These are phyloP conservation scores for Pterostichus madidus DNA, from an alignment of 2,888 invertebrate genomes.

Conservation along the genomic window DNA sequence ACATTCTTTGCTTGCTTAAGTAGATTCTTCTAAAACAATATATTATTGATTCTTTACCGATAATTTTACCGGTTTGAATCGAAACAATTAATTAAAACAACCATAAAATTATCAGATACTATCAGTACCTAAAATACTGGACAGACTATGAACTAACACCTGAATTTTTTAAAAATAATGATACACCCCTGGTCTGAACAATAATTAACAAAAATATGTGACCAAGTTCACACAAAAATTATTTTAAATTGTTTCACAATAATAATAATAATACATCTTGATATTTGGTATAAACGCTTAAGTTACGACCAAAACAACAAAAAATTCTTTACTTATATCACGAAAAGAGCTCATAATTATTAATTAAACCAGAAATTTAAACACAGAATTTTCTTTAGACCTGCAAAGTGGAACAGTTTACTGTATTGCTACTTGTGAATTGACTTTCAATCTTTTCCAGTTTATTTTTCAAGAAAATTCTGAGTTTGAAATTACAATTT, in stretches of 20 bases:
- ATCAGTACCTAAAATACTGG: constrained; percentile 43
- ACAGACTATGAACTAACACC: constrained; percentile 16
- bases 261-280: constrained; percentile 20
- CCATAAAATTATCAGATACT: constrained; percentile 27
- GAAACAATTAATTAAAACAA: constrained; percentile 12
- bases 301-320: background rate
- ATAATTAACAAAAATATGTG: constrained; percentile 14
- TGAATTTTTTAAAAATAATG: background rate
- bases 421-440: background rate
- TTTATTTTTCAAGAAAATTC: background rate
- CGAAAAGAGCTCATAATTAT: too few species aligned
- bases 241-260: background rate
- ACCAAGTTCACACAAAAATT: constrained; percentile 4
- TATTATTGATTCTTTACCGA: background rate
- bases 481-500: background rate
- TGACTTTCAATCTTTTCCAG: background rate
- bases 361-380: background rate
- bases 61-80: background rate
- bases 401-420: background rate
- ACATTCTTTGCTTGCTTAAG: constrained; percentile 49
- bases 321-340: too few species aligned
- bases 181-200: constrained; percentile 14
- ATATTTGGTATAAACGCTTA: background rate
- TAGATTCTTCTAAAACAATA: constrained; percentile 24
- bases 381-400: background rate